Evolutionary conservation across 2,113 vertebrate species (phyloP).

Genomic region (Oophaga pumilio): DNA sequence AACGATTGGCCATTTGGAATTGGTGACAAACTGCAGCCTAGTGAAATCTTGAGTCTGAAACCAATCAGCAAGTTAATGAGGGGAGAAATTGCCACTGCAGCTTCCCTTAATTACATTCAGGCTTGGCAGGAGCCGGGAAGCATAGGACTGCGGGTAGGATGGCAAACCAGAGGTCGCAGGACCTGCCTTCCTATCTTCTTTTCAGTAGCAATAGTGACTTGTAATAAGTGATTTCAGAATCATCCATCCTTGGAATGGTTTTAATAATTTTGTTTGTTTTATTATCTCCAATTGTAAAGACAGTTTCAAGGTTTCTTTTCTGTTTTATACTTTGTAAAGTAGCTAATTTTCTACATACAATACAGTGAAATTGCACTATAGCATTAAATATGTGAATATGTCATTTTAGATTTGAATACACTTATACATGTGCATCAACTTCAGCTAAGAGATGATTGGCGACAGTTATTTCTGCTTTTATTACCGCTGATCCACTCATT

Average conservation of each 20-base stretch:
- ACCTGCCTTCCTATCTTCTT: conserved; percentile 69
- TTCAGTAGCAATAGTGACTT: conserved; percentile 74
- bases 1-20: conserved; percentile 94
- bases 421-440: too few species aligned
- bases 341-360: neutral
- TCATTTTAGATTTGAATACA: too few species aligned
- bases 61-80: conserved; percentile 99
- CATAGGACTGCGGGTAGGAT: conserved; percentile 72
- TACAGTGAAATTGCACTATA: neutral
- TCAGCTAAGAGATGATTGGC: too few species aligned
- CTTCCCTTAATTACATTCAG: conserved; percentile 86
- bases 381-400: neutral
- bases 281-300: neutral
- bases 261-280: neutral
- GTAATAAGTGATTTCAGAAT: conserved; percentile 63
- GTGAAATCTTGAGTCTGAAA: conserved; percentile 89
- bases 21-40: conserved; percentile 93
- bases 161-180: conserved; percentile 81
- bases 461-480: too few species aligned
- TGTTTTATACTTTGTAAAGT: neutral
- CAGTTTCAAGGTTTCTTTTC: neutral
- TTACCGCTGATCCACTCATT: too few species aligned
- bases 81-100: conserved; percentile 92
- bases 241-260: neutral
- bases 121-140: conserved; percentile 73